phyloP scores from a whole-genome alignment of 1,140 invertebrate genomes.

The Aleiodes sp. region DNA sequence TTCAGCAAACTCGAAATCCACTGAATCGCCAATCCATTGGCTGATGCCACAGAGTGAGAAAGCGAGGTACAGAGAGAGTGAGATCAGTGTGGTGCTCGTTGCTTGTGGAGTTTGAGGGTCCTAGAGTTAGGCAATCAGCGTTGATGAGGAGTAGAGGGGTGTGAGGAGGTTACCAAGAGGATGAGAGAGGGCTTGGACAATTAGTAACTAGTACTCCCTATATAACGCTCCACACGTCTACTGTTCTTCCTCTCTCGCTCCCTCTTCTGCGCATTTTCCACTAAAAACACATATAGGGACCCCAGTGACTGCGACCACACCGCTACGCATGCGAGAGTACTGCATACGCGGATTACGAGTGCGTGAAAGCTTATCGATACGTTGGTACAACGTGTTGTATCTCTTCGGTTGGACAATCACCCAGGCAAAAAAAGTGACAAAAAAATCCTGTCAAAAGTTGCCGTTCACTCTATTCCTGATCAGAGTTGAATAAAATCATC shows the following conservation, averaged over 20 bases:
- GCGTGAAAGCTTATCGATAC: slow-evolving; percentile 41
- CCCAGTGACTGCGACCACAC: slow-evolving; percentile 41
- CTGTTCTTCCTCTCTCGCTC: slow-evolving; percentile 11
- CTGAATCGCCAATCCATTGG: neutral
- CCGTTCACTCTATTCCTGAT: slow-evolving; percentile 35
- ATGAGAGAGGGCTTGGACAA: slow-evolving; percentile 59
- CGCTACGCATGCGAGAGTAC: slow-evolving; percentile 48
- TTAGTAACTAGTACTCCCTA: slow-evolving; percentile 58
- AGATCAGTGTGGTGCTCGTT: slow-evolving; percentile 16
- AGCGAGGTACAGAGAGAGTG: slow-evolving; percentile 2
- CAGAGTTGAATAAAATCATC: slow-evolving; percentile 33
- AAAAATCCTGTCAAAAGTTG: slow-evolving; percentile 22
- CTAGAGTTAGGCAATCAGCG: slow-evolving; percentile 67
- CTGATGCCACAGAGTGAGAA: neutral
- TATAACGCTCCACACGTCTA: slow-evolving; percentile 21
- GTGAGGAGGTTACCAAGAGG: slow-evolving; percentile 15
- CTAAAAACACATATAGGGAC: neutral
- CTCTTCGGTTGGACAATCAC: slow-evolving; percentile 12
- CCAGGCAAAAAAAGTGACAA: neutral
- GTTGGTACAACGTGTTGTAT: slow-evolving; percentile 22
- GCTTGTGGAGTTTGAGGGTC: slow-evolving; percentile 51
- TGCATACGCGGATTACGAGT: slow-evolving; percentile 40
- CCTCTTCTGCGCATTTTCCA: slow-evolving; percentile 1
- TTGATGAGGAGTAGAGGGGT: slow-evolving; percentile 58
- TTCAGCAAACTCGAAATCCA: neutral